Evolutionary conservation across 1,140 invertebrate species (phyloP).

Genomic region (Aricia agestis): DNA sequence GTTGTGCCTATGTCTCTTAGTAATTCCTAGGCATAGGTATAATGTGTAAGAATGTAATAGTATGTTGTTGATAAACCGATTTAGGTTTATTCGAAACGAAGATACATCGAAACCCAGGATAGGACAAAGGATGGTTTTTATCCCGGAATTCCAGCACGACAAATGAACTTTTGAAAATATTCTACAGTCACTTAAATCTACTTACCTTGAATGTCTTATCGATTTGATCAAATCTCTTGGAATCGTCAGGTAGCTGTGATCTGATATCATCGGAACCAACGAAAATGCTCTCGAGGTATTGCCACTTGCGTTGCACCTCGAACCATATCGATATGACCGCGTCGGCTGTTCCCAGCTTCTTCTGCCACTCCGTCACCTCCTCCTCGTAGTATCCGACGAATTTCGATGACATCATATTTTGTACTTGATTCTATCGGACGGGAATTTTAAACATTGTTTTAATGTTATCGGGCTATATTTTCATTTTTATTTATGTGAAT

Average conservation of each 20-base stretch:
- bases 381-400: conserved; percentile 91
- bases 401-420: conserved; percentile 95
- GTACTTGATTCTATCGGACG: conserved; percentile 79
- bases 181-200: too few species aligned
- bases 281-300: conserved; percentile 96
- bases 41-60: conserved; percentile 9
- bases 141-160: too few species aligned
- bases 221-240: conserved; percentile 91
- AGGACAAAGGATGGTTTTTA: too few species aligned
- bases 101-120: too few species aligned
- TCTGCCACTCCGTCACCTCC: conserved; percentile 93
- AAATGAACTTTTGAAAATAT: too few species aligned
- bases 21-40: conserved; percentile 49
- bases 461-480: too few species aligned
- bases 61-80: too few species aligned
- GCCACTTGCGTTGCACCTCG: conserved; percentile 96
- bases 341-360: conserved; percentile 91
- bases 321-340: conserved; percentile 91
- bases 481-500: too few species aligned
- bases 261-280: conserved; percentile 97
- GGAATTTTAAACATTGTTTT: too few species aligned
- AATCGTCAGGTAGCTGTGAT: conserved; percentile 93
- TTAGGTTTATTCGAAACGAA: too few species aligned
- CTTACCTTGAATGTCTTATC: conserved; percentile 91
- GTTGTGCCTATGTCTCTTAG: conserved; percentile 78